Evolutionary conservation across 1,140 invertebrate genomes (phyloP).

Genomic region (Bombus difficillimus): DNA sequence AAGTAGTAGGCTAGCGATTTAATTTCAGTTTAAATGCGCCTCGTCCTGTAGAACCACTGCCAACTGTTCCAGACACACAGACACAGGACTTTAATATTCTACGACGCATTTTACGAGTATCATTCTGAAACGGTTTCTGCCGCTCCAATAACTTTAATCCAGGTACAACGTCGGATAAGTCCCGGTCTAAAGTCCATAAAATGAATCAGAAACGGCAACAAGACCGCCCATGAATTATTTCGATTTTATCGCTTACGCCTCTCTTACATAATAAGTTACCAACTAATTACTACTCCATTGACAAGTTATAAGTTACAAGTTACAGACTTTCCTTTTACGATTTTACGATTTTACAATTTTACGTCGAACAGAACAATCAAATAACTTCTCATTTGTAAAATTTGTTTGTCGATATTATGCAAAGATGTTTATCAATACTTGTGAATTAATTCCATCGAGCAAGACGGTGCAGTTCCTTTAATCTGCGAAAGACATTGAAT

Average conservation of each 20-base stretch:
- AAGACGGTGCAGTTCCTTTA: too few relatives aligned
- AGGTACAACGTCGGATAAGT: background rate
- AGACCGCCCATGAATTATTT: background rate
- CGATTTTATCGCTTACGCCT: background rate
- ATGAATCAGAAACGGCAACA: background rate
- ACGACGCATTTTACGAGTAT: conserved; percentile 29
- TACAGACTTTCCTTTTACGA: too few relatives aligned
- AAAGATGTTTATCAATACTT: too few relatives aligned
- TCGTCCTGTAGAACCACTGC: conserved; percentile 28
- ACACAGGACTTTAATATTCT: conserved; percentile 32
- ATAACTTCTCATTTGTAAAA: too few relatives aligned
- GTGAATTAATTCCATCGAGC: too few relatives aligned
- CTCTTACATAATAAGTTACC: background rate
- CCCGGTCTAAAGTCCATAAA: background rate
- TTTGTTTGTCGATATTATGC: too few relatives aligned
- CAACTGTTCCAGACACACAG: conserved; percentile 34
- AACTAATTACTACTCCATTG: background rate
- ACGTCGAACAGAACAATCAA: too few relatives aligned
- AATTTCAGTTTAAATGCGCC: conserved; percentile 52
- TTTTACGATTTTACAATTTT: too few relatives aligned
- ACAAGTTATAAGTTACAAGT: too few relatives aligned
- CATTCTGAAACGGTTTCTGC: conserved; percentile 35
- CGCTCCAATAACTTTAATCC: conserved; percentile 27
- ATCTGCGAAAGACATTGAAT: too few relatives aligned
- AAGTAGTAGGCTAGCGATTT: conserved; percentile 41